These are phyloP conservation scores for Scophthalmus maximus DNA, from an alignment of 2,113 vertebrate species.

Conservation along the genomic window DNA sequence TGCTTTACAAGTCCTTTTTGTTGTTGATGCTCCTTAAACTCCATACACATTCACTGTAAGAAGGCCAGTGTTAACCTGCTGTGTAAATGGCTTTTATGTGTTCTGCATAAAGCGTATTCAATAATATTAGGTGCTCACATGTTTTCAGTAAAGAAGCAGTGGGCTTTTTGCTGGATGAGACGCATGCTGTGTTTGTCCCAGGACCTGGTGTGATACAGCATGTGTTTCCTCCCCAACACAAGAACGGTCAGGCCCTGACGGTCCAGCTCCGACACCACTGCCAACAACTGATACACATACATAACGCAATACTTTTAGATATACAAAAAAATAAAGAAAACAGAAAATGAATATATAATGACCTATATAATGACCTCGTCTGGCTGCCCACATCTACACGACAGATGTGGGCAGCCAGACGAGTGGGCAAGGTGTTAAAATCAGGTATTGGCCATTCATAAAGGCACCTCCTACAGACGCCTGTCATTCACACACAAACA, in stretches of 20 bases:
- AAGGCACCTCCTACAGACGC: constrained; percentile 27
- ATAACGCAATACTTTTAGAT: neutral
- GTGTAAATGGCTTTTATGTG: too few species aligned
- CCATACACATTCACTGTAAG: neutral
- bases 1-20: too few species aligned
- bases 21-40: neutral
- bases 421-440: constrained; percentile 46
- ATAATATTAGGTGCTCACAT: constrained; percentile 84
- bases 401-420: constrained; percentile 53
- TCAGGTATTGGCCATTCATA: constrained; percentile 40
- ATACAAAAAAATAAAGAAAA: neutral
- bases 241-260: constrained; percentile 83
- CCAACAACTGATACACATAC: constrained; percentile 83
- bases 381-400: neutral
- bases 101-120: neutral
- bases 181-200: constrained; percentile 87
- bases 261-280: constrained; percentile 85
- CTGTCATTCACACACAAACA: constrained; percentile 12
- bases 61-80: neutral
- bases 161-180: constrained; percentile 85
- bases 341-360: neutral
- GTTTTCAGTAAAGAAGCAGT: constrained; percentile 96
- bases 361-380: neutral
- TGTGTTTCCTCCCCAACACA: constrained; percentile 96
- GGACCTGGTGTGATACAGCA: constrained; percentile 79